phyloP scores from a whole-genome alignment of 2,888 invertebrate species.

The Octonoba sinensis region DNA sequence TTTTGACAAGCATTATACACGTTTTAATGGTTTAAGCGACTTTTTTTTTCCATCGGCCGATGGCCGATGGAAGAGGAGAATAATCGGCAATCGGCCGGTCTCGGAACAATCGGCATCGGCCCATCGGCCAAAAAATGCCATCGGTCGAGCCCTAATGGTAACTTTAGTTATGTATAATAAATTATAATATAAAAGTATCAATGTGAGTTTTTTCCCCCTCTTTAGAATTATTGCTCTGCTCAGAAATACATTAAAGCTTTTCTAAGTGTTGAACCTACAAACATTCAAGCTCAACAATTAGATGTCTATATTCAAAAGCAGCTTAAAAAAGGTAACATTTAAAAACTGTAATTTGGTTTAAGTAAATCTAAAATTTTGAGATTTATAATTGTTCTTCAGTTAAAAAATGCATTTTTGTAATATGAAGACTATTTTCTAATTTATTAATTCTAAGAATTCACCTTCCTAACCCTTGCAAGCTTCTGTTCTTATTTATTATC shows the following conservation, averaged over 20 bases:
- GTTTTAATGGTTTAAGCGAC: too few species aligned
- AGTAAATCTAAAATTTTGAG: neutral
- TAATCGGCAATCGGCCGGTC: too few species aligned
- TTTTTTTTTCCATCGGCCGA: too few species aligned
- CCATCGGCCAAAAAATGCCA: too few species aligned
- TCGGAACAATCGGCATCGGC: too few species aligned
- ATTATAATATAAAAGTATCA: neutral
- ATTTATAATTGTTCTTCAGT: too few species aligned
- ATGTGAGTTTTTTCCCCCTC: neutral
- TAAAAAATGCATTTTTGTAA: too few species aligned
- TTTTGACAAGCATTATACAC: too few species aligned
- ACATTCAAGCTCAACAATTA: conserved; percentile 54
- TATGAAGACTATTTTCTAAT: neutral
- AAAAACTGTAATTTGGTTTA: neutral
- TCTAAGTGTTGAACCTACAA: conserved; percentile 44
- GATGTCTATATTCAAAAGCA: conserved; percentile 40
- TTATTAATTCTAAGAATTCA: neutral
- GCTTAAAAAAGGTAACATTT: conserved; percentile 37
- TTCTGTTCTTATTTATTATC: too few species aligned
- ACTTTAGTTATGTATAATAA: too few species aligned
- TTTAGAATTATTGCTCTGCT: conserved; percentile 44
- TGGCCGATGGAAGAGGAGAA: too few species aligned
- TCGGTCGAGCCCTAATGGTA: too few species aligned
- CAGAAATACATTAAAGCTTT: conserved; percentile 52
- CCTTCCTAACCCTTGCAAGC: neutral